These are phyloP conservation scores for Danionella cerebrum DNA, from an alignment of 2,113 vertebrate genomes.

Conservation along the genomic window DNA sequence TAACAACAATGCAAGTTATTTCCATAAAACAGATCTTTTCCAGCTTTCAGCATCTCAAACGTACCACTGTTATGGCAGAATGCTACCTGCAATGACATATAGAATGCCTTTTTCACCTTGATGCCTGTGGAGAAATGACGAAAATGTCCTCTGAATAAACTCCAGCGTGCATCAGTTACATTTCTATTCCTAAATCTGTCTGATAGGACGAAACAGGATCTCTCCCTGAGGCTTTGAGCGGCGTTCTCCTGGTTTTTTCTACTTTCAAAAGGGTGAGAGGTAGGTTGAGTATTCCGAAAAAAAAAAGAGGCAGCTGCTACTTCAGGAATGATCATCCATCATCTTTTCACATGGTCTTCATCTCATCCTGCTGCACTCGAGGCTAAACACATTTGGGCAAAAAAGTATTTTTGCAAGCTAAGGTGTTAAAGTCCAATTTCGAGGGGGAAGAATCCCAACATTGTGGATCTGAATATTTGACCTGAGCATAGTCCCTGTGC, in stretches of 20 bases:
- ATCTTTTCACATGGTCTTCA: constrained; percentile 51
- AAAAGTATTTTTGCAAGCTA: constrained; percentile 45
- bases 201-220: constrained; percentile 49
- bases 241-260: constrained; percentile 28
- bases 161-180: constrained; percentile 58
- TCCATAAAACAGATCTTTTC: constrained; percentile 36
- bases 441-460: background rate
- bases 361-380: constrained; percentile 46
- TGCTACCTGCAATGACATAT: constrained; percentile 25
- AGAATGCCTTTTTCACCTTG: constrained; percentile 59
- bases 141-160: constrained; percentile 59
- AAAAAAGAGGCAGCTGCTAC: constrained; percentile 57
- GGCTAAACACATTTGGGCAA: constrained; percentile 55
- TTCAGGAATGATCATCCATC: constrained; percentile 54
- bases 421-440: background rate
- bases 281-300: constrained; percentile 25
- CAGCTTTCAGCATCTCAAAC: background rate
- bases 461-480: background rate
- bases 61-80: constrained; percentile 51
- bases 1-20: constrained; percentile 59
- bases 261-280: constrained; percentile 19
- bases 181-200: constrained; percentile 56
- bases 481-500: background rate
- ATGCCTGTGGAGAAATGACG: constrained; percentile 60
- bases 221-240: constrained; percentile 46